Conservation (phyloP, 2,113 vertebrate species). For the Notothenia coriiceps region DNA sequence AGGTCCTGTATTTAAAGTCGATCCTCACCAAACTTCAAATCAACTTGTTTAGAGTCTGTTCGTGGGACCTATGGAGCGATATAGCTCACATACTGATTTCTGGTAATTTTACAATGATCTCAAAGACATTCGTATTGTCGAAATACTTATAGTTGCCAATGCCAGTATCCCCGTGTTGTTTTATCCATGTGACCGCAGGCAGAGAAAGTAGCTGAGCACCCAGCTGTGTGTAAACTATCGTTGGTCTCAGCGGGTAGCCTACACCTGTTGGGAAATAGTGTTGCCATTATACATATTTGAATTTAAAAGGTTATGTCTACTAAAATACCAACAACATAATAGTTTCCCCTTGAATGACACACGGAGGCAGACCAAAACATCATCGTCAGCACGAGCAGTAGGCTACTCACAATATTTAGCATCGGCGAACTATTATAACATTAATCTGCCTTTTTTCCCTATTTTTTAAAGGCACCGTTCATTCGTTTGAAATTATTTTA, state of each 20-base stretch:
- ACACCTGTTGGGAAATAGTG: constrained; percentile 27
- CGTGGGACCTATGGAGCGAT: not conserved
- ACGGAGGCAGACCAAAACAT: not conserved
- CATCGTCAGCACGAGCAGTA: constrained; percentile 12
- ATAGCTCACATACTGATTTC: too few species aligned
- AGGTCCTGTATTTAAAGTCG: not conserved
- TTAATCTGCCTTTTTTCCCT: not conserved
- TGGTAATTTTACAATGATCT: not conserved
- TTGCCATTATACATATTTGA: not conserved
- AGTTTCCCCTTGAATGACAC: constrained; percentile 34
- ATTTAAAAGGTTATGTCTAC: not conserved
- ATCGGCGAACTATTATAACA: not conserved
- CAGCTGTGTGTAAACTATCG: constrained; percentile 16
- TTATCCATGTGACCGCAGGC: not conserved
- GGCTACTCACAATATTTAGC: constrained; percentile 4
- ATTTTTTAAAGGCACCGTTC: not conserved
- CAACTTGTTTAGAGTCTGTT: not conserved
- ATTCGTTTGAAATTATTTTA: not conserved
- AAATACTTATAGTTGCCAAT: not conserved
- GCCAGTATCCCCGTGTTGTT: not conserved
- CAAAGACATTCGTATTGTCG: not conserved
- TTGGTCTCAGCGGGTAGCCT: not conserved
- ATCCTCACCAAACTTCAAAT: constrained; percentile 12
- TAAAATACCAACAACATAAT: not conserved
- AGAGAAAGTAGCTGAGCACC: not conserved